Percentiles rank a stretch among this genome's conserved stretches.
Conservation (phyloP, 2,113 vertebrate species). For the Nettapus auritus region DNA sequence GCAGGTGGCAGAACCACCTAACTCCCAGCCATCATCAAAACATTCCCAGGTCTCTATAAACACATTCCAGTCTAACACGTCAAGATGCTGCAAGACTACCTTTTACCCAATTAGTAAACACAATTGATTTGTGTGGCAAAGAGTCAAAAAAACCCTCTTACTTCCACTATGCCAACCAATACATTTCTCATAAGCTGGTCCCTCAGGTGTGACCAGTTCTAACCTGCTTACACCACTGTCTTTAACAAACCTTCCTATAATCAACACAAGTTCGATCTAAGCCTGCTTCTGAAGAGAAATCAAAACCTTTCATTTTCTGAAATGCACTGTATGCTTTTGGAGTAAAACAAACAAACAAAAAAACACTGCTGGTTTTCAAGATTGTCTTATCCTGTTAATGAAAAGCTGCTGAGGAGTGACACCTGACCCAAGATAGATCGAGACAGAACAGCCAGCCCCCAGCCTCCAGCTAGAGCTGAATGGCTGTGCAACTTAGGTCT, state of each 20-base stretch:
- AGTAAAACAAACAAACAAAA: not conserved
- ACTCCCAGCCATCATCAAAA: not conserved
- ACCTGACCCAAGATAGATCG: not conserved
- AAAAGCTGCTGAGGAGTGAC: not conserved
- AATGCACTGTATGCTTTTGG: not conserved
- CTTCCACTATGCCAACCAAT: not conserved
- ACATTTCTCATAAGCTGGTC: not conserved
- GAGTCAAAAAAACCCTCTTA: not conserved
- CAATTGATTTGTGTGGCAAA: not conserved
- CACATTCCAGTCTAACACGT: not conserved
- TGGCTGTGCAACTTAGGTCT: not conserved
- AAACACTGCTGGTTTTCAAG: not conserved
- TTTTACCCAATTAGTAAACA: slow-evolving; percentile 3
- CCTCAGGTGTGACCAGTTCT: not conserved
- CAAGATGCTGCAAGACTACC: not conserved
- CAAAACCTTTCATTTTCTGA: not conserved
- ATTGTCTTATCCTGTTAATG: not conserved
- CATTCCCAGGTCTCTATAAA: not conserved
- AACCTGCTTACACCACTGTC: not conserved
- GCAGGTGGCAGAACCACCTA: not conserved
- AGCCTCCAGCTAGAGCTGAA: not conserved
- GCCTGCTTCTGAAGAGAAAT: not conserved
- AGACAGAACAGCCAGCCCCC: not conserved
- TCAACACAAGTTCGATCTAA: not conserved
- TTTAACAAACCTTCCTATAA: not conserved